phyloP scores from a whole-genome alignment of 2,113 vertebrate species.

The Hemichromis elongatus region DNA sequence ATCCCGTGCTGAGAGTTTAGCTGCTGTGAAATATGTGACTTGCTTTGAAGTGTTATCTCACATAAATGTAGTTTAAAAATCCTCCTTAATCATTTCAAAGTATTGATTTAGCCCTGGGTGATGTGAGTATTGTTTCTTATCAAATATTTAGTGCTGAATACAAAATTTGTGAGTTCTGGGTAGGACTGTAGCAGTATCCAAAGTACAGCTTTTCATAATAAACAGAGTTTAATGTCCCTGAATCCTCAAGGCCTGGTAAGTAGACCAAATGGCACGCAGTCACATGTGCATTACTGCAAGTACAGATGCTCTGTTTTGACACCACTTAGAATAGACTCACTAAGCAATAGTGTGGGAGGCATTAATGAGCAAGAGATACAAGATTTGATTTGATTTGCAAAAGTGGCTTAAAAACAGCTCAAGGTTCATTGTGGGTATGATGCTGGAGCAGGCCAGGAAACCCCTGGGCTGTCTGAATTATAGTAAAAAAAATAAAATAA shows the following conservation, averaged over 20 bases:
- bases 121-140: background rate
- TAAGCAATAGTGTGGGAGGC: slow-evolving; percentile 61
- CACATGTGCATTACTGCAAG: slow-evolving; percentile 9
- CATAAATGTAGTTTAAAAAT: background rate
- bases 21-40: background rate
- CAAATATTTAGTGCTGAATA: background rate
- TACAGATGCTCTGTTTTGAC: slow-evolving; percentile 52
- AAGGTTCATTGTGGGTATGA: slow-evolving; percentile 11
- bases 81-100: background rate
- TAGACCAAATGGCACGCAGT: background rate
- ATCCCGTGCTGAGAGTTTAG: background rate
- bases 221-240: background rate
- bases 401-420: slow-evolving; percentile 49
- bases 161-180: background rate
- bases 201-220: background rate
- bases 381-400: slow-evolving; percentile 48
- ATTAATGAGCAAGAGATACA: slow-evolving; percentile 56
- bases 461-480: background rate
- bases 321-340: slow-evolving; percentile 42
- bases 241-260: background rate
- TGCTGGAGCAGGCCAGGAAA: background rate
- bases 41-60: background rate
- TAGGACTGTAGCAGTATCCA: background rate
- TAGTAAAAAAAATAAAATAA: background rate
- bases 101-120: background rate